Base-by-base conservation (phyloP, 2,113 vertebrate genomes). In the Trematocara nigrifrons region DNA sequence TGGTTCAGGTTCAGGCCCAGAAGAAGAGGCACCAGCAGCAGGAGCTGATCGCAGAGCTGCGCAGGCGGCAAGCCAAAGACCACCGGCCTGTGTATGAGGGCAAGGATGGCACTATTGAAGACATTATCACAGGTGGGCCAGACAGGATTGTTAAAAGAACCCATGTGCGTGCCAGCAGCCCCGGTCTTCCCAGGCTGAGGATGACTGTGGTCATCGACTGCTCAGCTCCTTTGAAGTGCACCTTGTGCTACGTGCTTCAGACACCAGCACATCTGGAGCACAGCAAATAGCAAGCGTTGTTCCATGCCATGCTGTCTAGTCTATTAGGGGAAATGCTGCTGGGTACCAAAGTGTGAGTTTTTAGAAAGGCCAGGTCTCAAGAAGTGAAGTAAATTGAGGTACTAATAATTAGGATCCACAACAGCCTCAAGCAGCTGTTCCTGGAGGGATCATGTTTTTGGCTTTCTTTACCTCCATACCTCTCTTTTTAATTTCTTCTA, bases 81-180 rank as follows among this genome's bases (percentile, higher is more conserved):
- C 98, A 99, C 90, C 96, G 98, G 76, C 97, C 98, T 1, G 97
- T 99, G 59, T 99, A 99, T 4, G 98, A 99, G 94, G 98, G 98
- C 92, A 99, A 99, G 90, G 98, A 99, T 1, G 98, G 98, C 82
- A 97, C 98, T 93, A 99, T 99, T 29, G 98, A 99, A 91, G 98
- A 99, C 96, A 99, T 99, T 89, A 99, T 99, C 94, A 99, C 98
- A 88, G 98, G 98, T 99, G 96, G 95, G 96, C 80, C 87, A 77
- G 90, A 92, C 29, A 84, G 85, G 78, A 40, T 79, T 76, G 20
- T 80, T 10, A 78, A 61, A 77, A 69, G 69, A 79, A 79, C 6
- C 71, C 79, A 6, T 2, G 71, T 80, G 84, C 91, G 83, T 4
- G 38, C 59, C 86, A 40, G 86, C 64, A 87, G 82, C 64, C 31